phyloP scores from a whole-genome alignment of 2,113 vertebrate species.

The Synodontis membranacea region DNA sequence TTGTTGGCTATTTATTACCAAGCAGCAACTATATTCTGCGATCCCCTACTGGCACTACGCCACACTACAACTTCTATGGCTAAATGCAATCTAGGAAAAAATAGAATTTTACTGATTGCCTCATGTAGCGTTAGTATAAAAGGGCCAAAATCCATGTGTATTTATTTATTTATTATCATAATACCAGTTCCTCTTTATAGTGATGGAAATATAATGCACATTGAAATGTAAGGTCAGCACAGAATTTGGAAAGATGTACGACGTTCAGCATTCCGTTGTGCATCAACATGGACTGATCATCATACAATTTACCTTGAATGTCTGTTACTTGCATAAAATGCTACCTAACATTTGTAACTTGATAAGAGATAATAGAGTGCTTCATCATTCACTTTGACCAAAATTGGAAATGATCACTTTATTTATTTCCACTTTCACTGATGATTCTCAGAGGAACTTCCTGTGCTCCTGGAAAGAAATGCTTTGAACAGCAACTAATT shows the following conservation, averaged over 20 bases:
- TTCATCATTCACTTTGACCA: not conserved
- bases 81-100: not conserved
- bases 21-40: not conserved
- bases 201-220: conserved; percentile 9
- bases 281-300: not conserved
- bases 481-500: conserved; percentile 34
- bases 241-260: too few species aligned
- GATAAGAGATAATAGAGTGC: not conserved
- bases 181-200: conserved; percentile 9
- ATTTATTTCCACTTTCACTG: conserved; percentile 25
- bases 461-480: conserved; percentile 25
- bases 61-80: conserved; percentile 18
- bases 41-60: not conserved
- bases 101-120: not conserved
- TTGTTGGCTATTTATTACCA: not conserved
- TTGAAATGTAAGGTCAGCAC: not conserved
- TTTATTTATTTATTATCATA: not conserved
- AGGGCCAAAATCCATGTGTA: not conserved
- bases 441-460: conserved; percentile 24
- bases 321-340: not conserved
- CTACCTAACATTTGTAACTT: not conserved
- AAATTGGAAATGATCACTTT: conserved; percentile 9
- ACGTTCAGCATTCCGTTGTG: not conserved
- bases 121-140: not conserved
- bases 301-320: not conserved